These are phyloP conservation scores for Pandemis heparana DNA, from an alignment of 2,888 invertebrate genomes.

Conservation along the genomic window DNA sequence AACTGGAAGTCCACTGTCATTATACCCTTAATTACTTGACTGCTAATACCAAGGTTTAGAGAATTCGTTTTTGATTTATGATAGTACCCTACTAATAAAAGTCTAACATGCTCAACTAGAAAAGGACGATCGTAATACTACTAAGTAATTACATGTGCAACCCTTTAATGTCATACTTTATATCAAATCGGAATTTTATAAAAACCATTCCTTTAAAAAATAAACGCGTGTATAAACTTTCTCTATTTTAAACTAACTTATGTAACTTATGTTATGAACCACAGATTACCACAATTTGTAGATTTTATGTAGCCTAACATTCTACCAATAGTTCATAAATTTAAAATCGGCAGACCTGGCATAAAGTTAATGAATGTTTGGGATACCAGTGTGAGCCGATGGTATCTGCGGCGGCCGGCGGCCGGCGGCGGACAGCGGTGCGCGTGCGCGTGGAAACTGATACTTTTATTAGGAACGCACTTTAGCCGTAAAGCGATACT, in stretches of 20 bases:
- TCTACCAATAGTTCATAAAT: neutral
- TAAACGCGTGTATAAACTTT: neutral
- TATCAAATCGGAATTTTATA: neutral
- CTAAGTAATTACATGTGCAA: neutral
- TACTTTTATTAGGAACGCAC: slow-evolving; percentile 67
- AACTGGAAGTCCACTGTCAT: slow-evolving; percentile 60
- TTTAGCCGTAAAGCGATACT: slow-evolving; percentile 66
- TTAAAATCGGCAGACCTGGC: slow-evolving; percentile 15
- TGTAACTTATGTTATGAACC: too few species aligned
- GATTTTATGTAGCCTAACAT: neutral
- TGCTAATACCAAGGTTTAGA: slow-evolving; percentile 43
- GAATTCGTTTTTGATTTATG: slow-evolving; percentile 24
- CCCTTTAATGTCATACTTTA: neutral
- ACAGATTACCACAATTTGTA: neutral
- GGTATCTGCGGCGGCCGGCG: slow-evolving; percentile 35
- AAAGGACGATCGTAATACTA: neutral
- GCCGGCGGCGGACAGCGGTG: slow-evolving; percentile 22
- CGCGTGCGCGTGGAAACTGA: slow-evolving; percentile 54
- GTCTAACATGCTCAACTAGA: slow-evolving; percentile 3
- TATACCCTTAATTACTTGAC: slow-evolving; percentile 61
- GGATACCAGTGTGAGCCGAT: slow-evolving; percentile 33
- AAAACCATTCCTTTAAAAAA: neutral
- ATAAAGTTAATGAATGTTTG: slow-evolving; percentile 28
- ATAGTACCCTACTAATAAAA: neutral
- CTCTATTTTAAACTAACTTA: neutral